These are phyloP conservation scores for Hirtodrosophila trivittata DNA, from an alignment of 2,888 invertebrate genomes.

Conservation along the genomic window DNA sequence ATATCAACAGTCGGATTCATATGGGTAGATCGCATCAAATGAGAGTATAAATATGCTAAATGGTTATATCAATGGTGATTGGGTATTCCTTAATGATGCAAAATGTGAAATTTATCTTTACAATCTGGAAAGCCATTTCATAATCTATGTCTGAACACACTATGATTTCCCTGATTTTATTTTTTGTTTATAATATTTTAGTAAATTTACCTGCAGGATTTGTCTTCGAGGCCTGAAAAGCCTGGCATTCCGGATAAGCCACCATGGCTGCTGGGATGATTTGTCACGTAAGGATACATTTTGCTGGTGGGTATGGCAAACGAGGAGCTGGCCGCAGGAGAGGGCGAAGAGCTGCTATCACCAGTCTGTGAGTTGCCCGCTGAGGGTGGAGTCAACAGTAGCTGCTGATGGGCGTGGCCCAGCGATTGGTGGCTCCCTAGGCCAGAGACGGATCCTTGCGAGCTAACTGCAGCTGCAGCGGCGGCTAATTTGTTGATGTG, in stretches of 20 bases:
- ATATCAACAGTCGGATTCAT: no score
- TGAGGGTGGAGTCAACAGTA: constrained; percentile 80
- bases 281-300: constrained; percentile 97
- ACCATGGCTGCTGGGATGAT: constrained; percentile 88
- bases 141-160: no score
- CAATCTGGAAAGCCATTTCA: no score
- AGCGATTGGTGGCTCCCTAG: constrained; percentile 50
- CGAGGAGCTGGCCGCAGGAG: constrained; percentile 83
- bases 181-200: background rate
- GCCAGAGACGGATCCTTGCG: constrained; percentile 57
- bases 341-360: constrained; percentile 80
- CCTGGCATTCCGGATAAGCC: constrained; percentile 90
- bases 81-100: no score
- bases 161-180: no score
- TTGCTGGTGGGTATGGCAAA: constrained; percentile 88
- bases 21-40: no score
- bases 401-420: constrained; percentile 76
- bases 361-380: constrained; percentile 80
- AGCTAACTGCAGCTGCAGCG: constrained; percentile 79
- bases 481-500: constrained; percentile 81
- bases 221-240: constrained; percentile 84
- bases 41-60: no score
- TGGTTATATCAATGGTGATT: no score
- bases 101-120: no score
- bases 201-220: constrained; percentile 83